Evolutionary conservation across 2,113 vertebrate genomes (phyloP).

Genomic region (Pelecanus crispus): DNA sequence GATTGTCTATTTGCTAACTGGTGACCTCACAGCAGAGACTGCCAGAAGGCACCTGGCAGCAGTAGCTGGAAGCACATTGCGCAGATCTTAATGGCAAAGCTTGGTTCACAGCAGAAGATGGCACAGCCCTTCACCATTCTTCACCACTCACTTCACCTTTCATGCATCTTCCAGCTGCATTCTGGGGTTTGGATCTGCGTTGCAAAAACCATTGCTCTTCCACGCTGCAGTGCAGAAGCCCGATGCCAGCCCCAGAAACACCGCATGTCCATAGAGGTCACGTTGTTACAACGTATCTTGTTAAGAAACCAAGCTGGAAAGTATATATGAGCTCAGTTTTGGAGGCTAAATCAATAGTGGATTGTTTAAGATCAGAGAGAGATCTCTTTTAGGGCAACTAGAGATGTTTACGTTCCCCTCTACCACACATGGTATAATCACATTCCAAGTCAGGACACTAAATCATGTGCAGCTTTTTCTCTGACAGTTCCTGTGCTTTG

Average conservation of each 20-base stretch:
- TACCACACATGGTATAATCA: background rate
- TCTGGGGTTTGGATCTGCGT: background rate
- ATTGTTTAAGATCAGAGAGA: background rate
- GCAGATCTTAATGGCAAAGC: background rate
- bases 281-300: rapidly evolving
- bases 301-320: background rate
- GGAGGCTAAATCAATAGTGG: background rate
- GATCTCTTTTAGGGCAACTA: background rate
- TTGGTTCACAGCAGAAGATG: background rate
- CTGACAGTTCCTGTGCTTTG: background rate
- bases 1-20: background rate
- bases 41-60: background rate
- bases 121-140: background rate
- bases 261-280: background rate
- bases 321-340: background rate
- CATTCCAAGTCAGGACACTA: background rate
- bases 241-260: background rate
- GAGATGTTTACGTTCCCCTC: background rate
- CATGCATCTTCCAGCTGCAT: background rate
- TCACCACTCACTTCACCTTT: background rate
- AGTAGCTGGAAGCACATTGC: background rate
- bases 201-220: background rate
- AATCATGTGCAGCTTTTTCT: background rate
- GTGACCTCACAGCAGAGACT: background rate
- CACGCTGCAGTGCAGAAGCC: background rate